phyloP scores from a whole-genome alignment of 2,113 vertebrate species.

The Pholis gunnellus region DNA sequence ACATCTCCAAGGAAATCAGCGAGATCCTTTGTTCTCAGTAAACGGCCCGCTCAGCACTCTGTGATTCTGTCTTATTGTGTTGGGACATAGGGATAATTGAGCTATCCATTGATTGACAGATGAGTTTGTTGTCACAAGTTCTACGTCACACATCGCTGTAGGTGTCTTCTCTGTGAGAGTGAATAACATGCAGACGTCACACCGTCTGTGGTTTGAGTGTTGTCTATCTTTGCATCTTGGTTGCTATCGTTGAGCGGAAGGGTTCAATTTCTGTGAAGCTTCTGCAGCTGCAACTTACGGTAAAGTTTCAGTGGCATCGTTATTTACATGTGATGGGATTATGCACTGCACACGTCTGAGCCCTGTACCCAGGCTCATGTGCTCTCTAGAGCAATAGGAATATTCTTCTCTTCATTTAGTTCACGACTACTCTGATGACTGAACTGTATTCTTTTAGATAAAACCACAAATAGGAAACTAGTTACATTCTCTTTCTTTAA shows the following conservation, averaged over 20 bases:
- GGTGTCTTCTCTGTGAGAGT: slow-evolving; percentile 21
- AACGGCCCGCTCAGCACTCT: slow-evolving; percentile 18
- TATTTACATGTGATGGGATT: not conserved
- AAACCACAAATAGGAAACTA: not conserved
- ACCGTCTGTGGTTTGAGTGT: slow-evolving; percentile 48
- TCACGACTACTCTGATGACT: not conserved
- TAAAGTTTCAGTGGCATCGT: slow-evolving; percentile 30
- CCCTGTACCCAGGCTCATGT: not conserved
- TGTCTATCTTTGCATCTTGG: slow-evolving; percentile 22
- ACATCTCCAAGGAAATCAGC: slow-evolving; percentile 34
- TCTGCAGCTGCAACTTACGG: slow-evolving; percentile 36
- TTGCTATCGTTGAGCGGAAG: slow-evolving; percentile 48
- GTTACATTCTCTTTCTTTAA: not conserved
- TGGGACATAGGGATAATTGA: slow-evolving; percentile 12
- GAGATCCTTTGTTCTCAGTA: slow-evolving; percentile 35
- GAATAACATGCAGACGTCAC: slow-evolving; percentile 29
- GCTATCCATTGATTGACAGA: not conserved
- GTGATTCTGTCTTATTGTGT: slow-evolving; percentile 30
- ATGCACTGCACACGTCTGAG: not conserved
- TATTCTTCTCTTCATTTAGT: not conserved
- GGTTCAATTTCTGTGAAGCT: slow-evolving; percentile 48
- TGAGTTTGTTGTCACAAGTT: slow-evolving; percentile 5
- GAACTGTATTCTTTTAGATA: slow-evolving; percentile 32
- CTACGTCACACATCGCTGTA: not conserved
- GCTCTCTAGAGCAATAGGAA: not conserved